phyloP scores from a whole-genome alignment of 2,888 invertebrate genomes.

The Drosophila anomalata region DNA sequence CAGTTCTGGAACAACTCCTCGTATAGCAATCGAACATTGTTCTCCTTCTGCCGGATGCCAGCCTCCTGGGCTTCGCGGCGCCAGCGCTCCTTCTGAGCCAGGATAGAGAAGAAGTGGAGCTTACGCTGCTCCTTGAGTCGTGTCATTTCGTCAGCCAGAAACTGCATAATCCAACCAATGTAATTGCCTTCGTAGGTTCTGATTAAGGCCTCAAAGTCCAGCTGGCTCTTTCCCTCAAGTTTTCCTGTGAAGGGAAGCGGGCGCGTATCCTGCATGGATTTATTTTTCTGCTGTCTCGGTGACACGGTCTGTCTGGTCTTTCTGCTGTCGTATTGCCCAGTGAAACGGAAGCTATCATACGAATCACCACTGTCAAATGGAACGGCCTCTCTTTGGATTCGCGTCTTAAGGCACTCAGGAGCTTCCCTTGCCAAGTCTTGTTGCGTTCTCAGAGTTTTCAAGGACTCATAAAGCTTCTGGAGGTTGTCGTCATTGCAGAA shows the following conservation, averaged over 20 bases:
- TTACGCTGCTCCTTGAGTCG: constrained; percentile 91
- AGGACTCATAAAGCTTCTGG: constrained; percentile 79
- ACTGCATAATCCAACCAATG: constrained; percentile 89
- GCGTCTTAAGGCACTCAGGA: constrained; percentile 72
- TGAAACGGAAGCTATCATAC: background rate
- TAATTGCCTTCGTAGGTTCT: constrained; percentile 89
- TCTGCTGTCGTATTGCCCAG: background rate
- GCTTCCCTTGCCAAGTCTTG: constrained; percentile 51
- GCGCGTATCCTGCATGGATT: no score
- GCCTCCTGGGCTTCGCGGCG: constrained; percentile 92
- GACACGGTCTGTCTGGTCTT: background rate
- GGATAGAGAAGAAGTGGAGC: constrained; percentile 90
- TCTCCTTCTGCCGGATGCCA: constrained; percentile 90
- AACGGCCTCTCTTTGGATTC: background rate
- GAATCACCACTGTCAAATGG: background rate
- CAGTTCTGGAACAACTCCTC: constrained; percentile 92
- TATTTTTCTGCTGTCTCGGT: background rate
- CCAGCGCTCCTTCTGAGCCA: constrained; percentile 91
- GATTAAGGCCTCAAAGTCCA: constrained; percentile 84
- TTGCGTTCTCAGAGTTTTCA: constrained; percentile 72
- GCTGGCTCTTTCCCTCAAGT: constrained; percentile 42
- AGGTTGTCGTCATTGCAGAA: constrained; percentile 81
- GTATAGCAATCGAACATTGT: constrained; percentile 88
- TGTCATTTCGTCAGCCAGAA: constrained; percentile 91
- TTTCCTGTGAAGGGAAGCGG: background rate